Evolutionary conservation across 2,797 vertebrate species (phyloP), one percentile per base, ranked within the genome.

Genomic region (Alfaro cultratus): DNA sequence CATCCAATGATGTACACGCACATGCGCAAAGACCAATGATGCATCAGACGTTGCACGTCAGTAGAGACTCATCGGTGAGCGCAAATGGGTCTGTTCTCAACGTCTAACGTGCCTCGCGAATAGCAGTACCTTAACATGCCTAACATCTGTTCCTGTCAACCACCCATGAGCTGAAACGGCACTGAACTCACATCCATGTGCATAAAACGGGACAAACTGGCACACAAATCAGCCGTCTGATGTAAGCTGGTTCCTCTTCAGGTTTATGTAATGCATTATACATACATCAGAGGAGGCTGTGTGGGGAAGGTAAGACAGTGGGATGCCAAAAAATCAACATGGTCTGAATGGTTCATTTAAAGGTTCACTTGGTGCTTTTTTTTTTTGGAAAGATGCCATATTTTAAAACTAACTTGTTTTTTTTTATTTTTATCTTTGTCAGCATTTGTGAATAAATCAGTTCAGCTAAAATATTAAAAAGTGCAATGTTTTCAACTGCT

Each of bases 141-240:
- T 36, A 86, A 87, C 93, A 94, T 93, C 92, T 93, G 93, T 90
- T 91, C 78, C 21, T 34, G 81, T 87, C 89, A 92, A 82, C 91
- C 93, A 91, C 88, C 90, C 84, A 81, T 91, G 88, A 92, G 80
- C 80, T 82, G 86, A 83, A 88, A 80, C 5, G 12, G 77, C 76
- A 74, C 12, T 7, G 81, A 87, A 73, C n/a, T 45, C 53, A 75
- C 77, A 83, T 83, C 82, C 84, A 78, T 67, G 39, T 36, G 55
- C 78, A 80, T 82, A 81, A 90, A 92, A 87, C 9, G 45, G 74
- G 73, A 80, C 78, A 80, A 85, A 87, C 51, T 75, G 82, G 90
- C 85, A 90, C 83, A 91, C 85, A 91, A 91, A 91, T 89, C 85
- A 88, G 81, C 31, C 1, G 57, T 77, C 82, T 86, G 87, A 84